Conservation (phyloP, 2,113 vertebrate genomes). For the Dipodomys ordii region DNA sequence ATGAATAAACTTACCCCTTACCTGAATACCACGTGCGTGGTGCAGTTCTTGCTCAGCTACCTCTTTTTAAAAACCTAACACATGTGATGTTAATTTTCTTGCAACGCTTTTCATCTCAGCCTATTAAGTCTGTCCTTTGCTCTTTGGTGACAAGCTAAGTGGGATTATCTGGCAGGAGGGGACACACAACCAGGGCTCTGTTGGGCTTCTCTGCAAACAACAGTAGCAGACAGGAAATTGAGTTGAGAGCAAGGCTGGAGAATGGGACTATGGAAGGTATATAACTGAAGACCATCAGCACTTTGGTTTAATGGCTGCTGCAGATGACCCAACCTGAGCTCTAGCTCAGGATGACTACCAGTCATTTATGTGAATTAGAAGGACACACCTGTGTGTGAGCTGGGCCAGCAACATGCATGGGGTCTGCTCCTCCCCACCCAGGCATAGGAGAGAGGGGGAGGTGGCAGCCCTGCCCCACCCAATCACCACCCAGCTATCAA, state of each 20-base stretch:
- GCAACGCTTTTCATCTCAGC: too few relatives aligned
- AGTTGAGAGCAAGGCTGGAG: background rate
- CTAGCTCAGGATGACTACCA: background rate
- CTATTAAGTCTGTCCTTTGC: background rate
- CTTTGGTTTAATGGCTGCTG: background rate
- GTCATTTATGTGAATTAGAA: background rate
- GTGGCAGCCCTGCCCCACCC: too few relatives aligned
- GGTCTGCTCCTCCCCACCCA: background rate
- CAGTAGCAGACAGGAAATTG: background rate
- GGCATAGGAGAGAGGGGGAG: background rate
- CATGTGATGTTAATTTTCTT: too few relatives aligned
- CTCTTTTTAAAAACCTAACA: too few relatives aligned
- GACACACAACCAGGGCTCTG: background rate
- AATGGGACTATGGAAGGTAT: background rate
- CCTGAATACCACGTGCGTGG: too few relatives aligned
- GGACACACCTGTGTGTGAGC: background rate
- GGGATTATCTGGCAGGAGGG: background rate
- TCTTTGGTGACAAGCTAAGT: background rate
- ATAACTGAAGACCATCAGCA: background rate
- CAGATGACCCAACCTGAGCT: background rate
- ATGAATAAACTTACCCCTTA: too few relatives aligned
- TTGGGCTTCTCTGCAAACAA: background rate
- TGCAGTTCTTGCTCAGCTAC: too few relatives aligned
- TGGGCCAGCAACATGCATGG: background rate
- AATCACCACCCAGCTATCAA: too few relatives aligned